phyloP scores from a whole-genome alignment of 1,140 invertebrate genomes.

The Microplitis demolitor region DNA sequence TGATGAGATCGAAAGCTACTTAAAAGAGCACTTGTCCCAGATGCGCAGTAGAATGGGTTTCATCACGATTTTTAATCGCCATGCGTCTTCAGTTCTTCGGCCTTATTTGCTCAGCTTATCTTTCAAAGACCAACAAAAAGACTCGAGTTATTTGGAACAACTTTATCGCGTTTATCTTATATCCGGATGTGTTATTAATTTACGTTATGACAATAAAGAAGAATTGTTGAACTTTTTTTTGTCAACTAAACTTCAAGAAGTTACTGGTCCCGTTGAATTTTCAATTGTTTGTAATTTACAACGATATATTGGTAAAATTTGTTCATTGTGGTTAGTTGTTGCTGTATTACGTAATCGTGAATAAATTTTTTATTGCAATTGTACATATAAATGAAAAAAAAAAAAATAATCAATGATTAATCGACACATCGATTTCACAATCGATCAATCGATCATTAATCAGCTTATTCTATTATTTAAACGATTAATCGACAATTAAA shows the following conservation, averaged over 20 bases:
- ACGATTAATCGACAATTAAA: too few relatives aligned
- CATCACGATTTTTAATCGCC: constrained; percentile 52
- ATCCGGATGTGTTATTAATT: constrained; percentile 53
- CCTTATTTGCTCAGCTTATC: constrained; percentile 38
- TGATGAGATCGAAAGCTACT: constrained; percentile 43
- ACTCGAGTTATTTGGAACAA: constrained; percentile 51
- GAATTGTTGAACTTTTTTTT: constrained; percentile 47
- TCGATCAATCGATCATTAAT: too few relatives aligned
- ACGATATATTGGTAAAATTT: constrained; percentile 49
- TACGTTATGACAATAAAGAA: constrained; percentile 42
- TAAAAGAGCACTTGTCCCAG: constrained; percentile 47
- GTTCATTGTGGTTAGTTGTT: constrained; percentile 51
- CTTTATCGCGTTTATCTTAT: constrained; percentile 52
- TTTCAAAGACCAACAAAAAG: constrained; percentile 40
- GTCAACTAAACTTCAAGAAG: constrained; percentile 49
- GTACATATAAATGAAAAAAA: too few relatives aligned
- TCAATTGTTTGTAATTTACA: constrained; percentile 49
- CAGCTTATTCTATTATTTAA: too few relatives aligned
- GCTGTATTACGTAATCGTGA: constrained; percentile 48
- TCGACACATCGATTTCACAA: neutral
- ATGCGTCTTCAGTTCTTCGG: constrained; percentile 48
- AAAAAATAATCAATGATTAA: too few relatives aligned
- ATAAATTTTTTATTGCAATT: constrained; percentile 31
- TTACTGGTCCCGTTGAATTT: constrained; percentile 55
- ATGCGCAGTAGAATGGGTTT: constrained; percentile 47